A percentile compares a stretch with the other conserved stretches of the same genome.
phyloP scores from a whole-genome alignment of 2,113 vertebrate genomes.

The Phalacrocorax carbo region DNA sequence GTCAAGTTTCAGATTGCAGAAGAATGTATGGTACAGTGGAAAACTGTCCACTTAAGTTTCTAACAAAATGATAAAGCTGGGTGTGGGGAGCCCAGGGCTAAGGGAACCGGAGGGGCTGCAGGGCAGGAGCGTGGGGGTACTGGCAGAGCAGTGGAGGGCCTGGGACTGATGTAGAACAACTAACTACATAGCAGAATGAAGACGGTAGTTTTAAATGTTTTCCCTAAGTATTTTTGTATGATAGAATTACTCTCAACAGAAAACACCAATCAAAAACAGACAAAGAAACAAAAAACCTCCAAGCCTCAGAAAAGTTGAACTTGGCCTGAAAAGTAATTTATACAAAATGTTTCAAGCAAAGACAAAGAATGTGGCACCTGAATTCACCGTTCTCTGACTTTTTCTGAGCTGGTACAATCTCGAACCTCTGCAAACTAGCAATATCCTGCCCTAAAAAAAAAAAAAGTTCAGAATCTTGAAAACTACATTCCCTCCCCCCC shows the following conservation, averaged over 20 bases:
- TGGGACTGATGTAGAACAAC: background rate
- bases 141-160: background rate
- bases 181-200: background rate
- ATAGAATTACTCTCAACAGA: background rate
- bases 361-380: background rate
- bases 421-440: background rate
- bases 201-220: background rate
- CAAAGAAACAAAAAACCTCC: background rate
- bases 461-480: slow-evolving; percentile 9
- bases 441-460: background rate
- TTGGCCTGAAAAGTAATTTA: background rate
- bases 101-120: background rate
- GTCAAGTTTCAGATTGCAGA: background rate
- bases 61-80: background rate
- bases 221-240: background rate
- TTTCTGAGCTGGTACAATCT: background rate
- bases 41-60: background rate
- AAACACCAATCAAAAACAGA: background rate
- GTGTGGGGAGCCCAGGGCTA: background rate
- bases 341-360: background rate
- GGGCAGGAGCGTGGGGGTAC: background rate
- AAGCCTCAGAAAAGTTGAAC: background rate
- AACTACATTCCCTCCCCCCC: background rate
- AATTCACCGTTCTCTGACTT: background rate
- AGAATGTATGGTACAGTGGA: background rate